Evolutionary conservation across 2,797 vertebrate species (phyloP).

Genomic region (Graptemys geographica): DNA sequence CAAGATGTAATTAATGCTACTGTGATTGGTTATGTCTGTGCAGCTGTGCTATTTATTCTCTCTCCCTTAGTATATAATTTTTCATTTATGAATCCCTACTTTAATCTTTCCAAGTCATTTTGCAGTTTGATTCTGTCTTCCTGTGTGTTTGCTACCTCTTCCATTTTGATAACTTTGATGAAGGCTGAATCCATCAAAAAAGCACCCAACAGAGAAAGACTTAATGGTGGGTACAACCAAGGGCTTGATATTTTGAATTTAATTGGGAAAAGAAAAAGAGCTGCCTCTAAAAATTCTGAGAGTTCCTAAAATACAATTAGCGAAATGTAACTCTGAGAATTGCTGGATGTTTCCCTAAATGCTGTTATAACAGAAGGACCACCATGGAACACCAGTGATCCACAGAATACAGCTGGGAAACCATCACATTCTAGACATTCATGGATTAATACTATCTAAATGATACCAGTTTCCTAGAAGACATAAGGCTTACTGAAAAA

Average conservation of each 20-base stretch:
- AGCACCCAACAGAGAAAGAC: neutral
- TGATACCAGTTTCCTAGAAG: neutral
- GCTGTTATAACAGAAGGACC: neutral
- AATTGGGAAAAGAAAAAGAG: neutral
- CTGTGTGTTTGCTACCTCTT: neutral
- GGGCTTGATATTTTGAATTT: slow-evolving; percentile 20
- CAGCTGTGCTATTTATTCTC: slow-evolving; percentile 48
- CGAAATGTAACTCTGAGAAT: slow-evolving; percentile 16
- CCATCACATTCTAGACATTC: neutral
- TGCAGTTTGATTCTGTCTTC: neutral
- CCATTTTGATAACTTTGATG: neutral
- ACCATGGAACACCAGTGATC: neutral
- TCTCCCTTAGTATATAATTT: neutral
- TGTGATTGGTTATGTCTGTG: neutral
- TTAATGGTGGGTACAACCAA: neutral
- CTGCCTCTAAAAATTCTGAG: neutral
- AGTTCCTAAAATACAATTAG: slow-evolving; percentile 13
- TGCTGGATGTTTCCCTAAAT: neutral
- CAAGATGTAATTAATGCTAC: slow-evolving; percentile 20
- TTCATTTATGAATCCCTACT: neutral
- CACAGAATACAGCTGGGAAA: neutral
- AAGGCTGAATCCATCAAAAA: neutral
- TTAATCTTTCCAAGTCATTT: slow-evolving; percentile 22
- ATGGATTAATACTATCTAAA: neutral
- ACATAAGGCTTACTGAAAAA: neutral